Conservation (phyloP, 2,888 invertebrate genomes). For the Platycheirus albimanus region DNA sequence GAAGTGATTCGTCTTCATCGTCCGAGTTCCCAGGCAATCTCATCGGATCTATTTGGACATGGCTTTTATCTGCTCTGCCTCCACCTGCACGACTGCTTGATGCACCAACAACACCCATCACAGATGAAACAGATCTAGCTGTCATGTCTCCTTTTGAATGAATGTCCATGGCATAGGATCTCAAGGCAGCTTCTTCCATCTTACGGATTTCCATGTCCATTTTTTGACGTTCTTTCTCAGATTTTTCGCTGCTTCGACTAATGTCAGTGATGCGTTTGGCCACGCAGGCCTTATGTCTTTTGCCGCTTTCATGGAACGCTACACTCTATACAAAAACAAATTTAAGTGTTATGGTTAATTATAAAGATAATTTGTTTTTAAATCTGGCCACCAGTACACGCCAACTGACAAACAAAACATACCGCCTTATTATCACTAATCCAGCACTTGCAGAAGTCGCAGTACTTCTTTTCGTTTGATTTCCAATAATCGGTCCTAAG, state of each 20-base stretch:
- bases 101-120: conserved; percentile 75
- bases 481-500: conserved; percentile 98
- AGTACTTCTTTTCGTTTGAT: conserved; percentile 96
- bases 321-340: conserved; percentile 87
- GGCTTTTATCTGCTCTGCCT: conserved; percentile 16
- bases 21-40: conserved; percentile 80
- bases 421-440: conserved; percentile 98
- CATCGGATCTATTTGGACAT: conserved; percentile 80
- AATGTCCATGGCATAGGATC: conserved; percentile 93
- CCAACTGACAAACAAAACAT: too few species aligned
- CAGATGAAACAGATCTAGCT: conserved; percentile 79
- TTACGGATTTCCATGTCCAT: conserved; percentile 90
- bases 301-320: conserved; percentile 97
- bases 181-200: conserved; percentile 96
- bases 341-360: background rate
- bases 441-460: conserved; percentile 99
- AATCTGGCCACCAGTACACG: too few species aligned
- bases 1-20: conserved; percentile 78
- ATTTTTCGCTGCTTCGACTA: conserved; percentile 91
- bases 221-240: conserved; percentile 90
- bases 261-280: conserved; percentile 92
- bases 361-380: too few species aligned
- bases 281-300: conserved; percentile 95
- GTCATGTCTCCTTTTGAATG: conserved; percentile 82
- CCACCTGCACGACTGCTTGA: conserved; percentile 36